Evolutionary conservation across 92 coral and sea anemone species (phyloP).

Genomic region (Parazoanthus swiftii): DNA sequence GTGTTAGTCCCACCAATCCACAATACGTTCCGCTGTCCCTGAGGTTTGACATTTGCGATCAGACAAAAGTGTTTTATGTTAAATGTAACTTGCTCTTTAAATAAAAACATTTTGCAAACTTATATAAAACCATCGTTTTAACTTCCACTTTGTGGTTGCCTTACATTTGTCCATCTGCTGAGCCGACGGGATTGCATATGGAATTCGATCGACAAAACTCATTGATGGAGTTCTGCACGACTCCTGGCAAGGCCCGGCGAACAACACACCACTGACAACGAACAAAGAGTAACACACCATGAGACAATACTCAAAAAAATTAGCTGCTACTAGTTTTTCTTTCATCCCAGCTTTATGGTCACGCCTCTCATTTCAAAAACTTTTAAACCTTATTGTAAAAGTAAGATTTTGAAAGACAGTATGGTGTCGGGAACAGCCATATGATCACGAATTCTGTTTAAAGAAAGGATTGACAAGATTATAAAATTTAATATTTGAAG

Average conservation of each 20-base stretch:
- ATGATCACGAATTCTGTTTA: not conserved
- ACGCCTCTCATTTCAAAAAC: not conserved
- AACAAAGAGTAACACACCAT: not conserved
- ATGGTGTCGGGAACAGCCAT: not conserved
- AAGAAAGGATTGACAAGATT: too few species aligned
- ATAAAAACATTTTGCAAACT: not conserved
- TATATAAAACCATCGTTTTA: too few species aligned
- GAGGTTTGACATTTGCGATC: too few species aligned
- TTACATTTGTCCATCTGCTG: constrained; percentile 1
- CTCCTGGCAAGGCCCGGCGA: not conserved
- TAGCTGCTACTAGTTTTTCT: not conserved
- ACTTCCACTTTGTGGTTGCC: not conserved
- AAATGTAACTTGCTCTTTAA: not conserved
- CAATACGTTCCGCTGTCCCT: too few species aligned
- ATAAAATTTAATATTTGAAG: too few species aligned
- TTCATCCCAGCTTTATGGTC: not conserved
- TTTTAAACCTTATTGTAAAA: too few species aligned
- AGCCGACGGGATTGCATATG: constrained; percentile 14
- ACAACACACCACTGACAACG: constrained; percentile 19
- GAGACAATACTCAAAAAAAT: too few species aligned
- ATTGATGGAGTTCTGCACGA: not conserved
- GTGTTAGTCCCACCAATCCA: too few species aligned
- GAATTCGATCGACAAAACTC: constrained; percentile 19
- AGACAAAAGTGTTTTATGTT: too few species aligned
- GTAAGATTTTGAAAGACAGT: not conserved